Percentiles rank a stretch among this genome's conserved stretches.
phyloP scores from a whole-genome alignment of 92 coral and sea anemone genomes.

The Siderastrea radians region DNA sequence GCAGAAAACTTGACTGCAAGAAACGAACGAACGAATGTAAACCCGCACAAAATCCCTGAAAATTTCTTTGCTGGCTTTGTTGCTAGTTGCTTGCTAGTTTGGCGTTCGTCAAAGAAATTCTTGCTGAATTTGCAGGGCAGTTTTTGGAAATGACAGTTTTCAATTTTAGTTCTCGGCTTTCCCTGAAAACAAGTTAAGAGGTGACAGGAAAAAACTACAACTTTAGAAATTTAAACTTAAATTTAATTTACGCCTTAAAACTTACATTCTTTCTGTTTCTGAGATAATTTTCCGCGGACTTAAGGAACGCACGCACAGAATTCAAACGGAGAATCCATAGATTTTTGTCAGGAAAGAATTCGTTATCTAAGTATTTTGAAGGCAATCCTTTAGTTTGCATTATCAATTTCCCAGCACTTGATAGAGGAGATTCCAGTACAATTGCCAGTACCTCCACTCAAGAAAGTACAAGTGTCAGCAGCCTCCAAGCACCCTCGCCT shows the following conservation, averaged over 20 bases:
- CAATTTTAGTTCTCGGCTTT: constrained; percentile 8
- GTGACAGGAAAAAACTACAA: not conserved
- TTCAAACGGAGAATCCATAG: not conserved
- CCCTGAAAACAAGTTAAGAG: not conserved
- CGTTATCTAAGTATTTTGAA: not conserved
- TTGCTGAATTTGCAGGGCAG: no score
- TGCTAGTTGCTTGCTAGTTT: no score
- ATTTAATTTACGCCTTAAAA: not conserved
- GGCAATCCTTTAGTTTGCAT: not conserved
- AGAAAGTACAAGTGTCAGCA: constrained; percentile 7
- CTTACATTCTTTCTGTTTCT: not conserved
- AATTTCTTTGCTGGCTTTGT: not conserved
- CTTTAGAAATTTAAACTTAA: not conserved
- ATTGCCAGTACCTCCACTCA: no score
- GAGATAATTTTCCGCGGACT: not conserved
- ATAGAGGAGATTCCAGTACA: no score
- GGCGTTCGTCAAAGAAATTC: not conserved
- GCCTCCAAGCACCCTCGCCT: constrained; percentile 10
- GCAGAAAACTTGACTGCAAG: no score
- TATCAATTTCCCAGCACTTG: no score
- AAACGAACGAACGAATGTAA: not conserved
- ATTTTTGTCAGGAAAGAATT: not conserved
- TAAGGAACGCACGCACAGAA: not conserved
- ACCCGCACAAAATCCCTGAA: not conserved
- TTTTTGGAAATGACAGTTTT: not conserved